Conservation (phyloP, 2,113 vertebrate genomes). For the Myrmecophaga tridactyla region DNA sequence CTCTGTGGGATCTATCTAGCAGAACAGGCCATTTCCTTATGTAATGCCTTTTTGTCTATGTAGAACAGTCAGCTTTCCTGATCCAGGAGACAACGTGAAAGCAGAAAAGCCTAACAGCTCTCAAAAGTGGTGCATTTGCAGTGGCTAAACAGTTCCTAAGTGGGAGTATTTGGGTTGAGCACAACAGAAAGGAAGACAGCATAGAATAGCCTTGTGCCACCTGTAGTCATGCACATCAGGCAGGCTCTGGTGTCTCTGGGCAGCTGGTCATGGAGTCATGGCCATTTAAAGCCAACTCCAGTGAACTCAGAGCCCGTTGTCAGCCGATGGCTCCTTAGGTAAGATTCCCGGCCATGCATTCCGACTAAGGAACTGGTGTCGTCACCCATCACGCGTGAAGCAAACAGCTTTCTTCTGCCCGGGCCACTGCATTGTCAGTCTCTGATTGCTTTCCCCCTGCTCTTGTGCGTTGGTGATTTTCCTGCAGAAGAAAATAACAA, state of each 20-base stretch:
- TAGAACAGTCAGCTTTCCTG: conserved; percentile 46
- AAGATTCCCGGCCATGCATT: neutral
- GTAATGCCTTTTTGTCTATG: conserved; percentile 73
- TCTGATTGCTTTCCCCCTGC: neutral
- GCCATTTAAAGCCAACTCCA: neutral
- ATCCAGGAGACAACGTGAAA: neutral
- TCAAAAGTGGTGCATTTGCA: neutral
- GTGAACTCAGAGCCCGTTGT: neutral
- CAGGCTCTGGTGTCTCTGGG: neutral
- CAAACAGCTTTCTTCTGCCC: neutral
- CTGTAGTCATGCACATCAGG: neutral
- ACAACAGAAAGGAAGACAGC: neutral
- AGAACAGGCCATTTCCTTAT: conserved; percentile 62
- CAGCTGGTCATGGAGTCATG: neutral
- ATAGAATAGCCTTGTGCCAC: neutral
- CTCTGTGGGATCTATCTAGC: conserved; percentile 48
- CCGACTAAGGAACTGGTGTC: neutral
- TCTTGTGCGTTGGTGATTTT: neutral
- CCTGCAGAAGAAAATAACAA: neutral
- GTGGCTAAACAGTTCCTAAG: neutral
- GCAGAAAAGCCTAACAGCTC: neutral
- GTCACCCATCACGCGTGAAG: neutral
- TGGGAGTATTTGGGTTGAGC: neutral
- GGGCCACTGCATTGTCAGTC: fast-evolving
- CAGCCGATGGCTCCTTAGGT: neutral